Conservation (phyloP, 2,888 invertebrate species). For the Drosophila rubida region DNA sequence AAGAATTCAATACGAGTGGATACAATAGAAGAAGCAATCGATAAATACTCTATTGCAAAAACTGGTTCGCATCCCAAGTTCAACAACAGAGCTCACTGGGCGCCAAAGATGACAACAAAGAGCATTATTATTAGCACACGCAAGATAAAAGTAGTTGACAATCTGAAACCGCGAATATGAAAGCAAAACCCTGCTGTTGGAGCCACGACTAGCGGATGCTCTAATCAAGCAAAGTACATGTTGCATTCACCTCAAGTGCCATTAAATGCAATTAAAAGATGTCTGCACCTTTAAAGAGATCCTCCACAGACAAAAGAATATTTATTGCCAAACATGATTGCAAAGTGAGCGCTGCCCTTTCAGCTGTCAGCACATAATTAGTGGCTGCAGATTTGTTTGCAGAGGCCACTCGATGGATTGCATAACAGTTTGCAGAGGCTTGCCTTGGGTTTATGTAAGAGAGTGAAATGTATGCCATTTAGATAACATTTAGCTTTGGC, state of each 20-base stretch:
- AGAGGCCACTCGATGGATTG: conserved; percentile 39
- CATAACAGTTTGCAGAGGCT: conserved; percentile 45
- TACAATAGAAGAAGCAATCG: conserved; percentile 48
- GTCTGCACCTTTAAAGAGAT: background rate
- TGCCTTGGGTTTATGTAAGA: conserved; percentile 61
- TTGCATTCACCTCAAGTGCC: too few relatives aligned
- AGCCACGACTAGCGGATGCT: background rate
- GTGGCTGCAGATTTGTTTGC: conserved; percentile 15
- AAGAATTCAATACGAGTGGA: conserved; percentile 18
- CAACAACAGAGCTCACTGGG: conserved; percentile 34
- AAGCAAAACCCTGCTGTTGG: background rate
- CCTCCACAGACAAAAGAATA: background rate
- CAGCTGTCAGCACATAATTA: conserved; percentile 8
- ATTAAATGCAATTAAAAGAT: background rate
- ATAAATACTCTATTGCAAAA: conserved; percentile 35
- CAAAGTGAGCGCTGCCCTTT: conserved; percentile 10
- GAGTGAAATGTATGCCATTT: conserved; percentile 74
- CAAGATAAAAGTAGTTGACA: conserved; percentile 43
- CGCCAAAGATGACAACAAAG: conserved; percentile 37
- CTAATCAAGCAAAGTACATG: too few relatives aligned
- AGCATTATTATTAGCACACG: conserved; percentile 38
- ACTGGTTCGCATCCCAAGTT: conserved; percentile 61
- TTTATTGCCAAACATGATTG: background rate
- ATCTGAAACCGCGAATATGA: conserved; percentile 26
- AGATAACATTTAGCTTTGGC: conserved; percentile 65